Conservation (phyloP, 1,140 invertebrate species). For the Drosophila albomicans region DNA sequence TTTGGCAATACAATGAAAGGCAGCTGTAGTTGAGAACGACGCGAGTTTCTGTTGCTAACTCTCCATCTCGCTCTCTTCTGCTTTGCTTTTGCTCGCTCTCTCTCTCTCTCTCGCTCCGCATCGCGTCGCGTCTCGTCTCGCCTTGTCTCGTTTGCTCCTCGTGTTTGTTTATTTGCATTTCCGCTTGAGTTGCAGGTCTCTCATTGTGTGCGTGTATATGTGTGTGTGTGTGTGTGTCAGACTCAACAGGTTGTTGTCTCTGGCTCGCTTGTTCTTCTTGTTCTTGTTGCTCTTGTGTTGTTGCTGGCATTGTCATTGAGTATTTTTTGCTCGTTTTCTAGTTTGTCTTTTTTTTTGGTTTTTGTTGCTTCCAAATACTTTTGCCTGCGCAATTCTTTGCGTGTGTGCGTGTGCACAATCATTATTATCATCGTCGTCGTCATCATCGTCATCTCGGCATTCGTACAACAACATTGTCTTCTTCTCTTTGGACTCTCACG, state of each 20-base stretch:
- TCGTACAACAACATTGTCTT: slow-evolving; percentile 51
- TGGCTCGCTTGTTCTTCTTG: slow-evolving; percentile 51
- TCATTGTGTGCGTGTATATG: slow-evolving; percentile 21
- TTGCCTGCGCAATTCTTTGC: slow-evolving; percentile 70
- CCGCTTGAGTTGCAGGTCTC: slow-evolving; percentile 77
- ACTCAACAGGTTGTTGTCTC: slow-evolving; percentile 77
- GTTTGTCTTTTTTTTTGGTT: slow-evolving; percentile 69
- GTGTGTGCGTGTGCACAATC: slow-evolving; percentile 39
- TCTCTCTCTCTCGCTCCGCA: slow-evolving; percentile 40
- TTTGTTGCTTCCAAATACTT: slow-evolving; percentile 77
- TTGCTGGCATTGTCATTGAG: slow-evolving; percentile 68
- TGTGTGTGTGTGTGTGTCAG: slow-evolving; percentile 40
- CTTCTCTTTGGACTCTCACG: slow-evolving; percentile 64
- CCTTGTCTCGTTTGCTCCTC: slow-evolving; percentile 28
- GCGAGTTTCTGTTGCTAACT: slow-evolving; percentile 53
- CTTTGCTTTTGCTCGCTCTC: slow-evolving; percentile 19
- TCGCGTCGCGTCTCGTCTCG: slow-evolving; percentile 47
- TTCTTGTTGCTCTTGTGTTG: slow-evolving; percentile 27
- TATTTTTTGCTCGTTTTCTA: slow-evolving; percentile 77
- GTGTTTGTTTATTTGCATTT: slow-evolving; percentile 84
- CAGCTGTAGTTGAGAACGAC: slow-evolving; percentile 58
- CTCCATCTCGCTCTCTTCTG: slow-evolving; percentile 31
- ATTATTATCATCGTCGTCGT: slow-evolving; percentile 8
- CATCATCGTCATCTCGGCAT: slow-evolving; percentile 17
- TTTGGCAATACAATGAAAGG: slow-evolving; percentile 50